phyloP scores from a whole-genome alignment of 2,888 invertebrate genomes.

The Eristalis intricaria region DNA sequence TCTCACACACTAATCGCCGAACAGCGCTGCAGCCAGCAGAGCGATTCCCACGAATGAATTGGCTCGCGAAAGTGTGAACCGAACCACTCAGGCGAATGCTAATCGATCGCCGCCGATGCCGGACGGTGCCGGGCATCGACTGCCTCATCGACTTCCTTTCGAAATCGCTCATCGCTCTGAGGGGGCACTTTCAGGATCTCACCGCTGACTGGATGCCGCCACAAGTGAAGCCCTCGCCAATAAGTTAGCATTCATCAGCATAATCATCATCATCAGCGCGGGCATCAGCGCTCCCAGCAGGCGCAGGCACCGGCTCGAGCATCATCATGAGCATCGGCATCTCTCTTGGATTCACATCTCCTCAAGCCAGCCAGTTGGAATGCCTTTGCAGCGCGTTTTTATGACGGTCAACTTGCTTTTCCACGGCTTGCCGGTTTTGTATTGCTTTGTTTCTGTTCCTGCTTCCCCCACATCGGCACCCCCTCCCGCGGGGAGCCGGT shows the following conservation, averaged over 20 bases:
- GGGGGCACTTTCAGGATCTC: conserved; percentile 55
- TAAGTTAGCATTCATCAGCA: conserved; percentile 66
- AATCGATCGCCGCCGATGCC: conserved; percentile 43
- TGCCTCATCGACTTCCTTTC: conserved; percentile 60
- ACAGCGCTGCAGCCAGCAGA: conserved; percentile 26
- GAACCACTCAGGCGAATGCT: conserved; percentile 43
- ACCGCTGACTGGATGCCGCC: conserved; percentile 20
- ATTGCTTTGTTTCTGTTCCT: conserved; percentile 17
- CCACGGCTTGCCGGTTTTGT: conserved; percentile 40
- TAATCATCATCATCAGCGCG: conserved; percentile 58
- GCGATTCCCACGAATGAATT: conserved; percentile 66
- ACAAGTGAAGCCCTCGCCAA: conserved; percentile 45
- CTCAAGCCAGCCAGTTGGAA: conserved; percentile 43
- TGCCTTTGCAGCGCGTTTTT: conserved; percentile 43
- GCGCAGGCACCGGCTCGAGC: background rate
- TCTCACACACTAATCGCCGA: conserved; percentile 60
- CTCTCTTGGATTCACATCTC: conserved; percentile 55
- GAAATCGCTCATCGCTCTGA: conserved; percentile 46
- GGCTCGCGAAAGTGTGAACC: conserved; percentile 62
- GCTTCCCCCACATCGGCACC: background rate
- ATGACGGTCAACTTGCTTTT: conserved; percentile 46
- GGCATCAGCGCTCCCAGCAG: conserved; percentile 7
- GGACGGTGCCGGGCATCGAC: conserved; percentile 25
- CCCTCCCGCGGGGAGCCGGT: conserved; percentile 36
- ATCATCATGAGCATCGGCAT: background rate